Evolutionary conservation across 2,113 vertebrate species (phyloP), one percentile per base, ranked within the genome.

Genomic region (Platichthys stellatus): DNA sequence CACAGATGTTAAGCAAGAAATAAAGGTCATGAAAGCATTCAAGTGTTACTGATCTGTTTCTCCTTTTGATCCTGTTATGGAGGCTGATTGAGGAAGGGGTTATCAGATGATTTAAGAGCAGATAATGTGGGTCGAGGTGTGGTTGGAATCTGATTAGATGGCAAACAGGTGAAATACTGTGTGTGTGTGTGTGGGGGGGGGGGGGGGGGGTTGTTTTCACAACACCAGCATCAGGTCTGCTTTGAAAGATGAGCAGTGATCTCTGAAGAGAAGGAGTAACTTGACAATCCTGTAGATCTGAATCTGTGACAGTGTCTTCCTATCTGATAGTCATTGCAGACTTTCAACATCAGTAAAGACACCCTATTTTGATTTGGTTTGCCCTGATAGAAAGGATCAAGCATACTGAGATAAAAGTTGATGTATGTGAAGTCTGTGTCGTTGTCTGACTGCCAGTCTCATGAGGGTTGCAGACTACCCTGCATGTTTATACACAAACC

Each of bases 31-130:
- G 57, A 62, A 76, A 83, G 85, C 80, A 82, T 78, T 81, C 65
- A 86, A 89, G 78, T 93, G 90, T 90, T 83, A 89, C 91, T 92
- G 88, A 89, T 92, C 87, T 89, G 76, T 90, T 88, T 82, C 72
- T 65, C 63, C 90, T 90, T 93, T 89, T 91, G 84, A 91, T 89
- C 80, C 61, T 59, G 74, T 75, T 84, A 93, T 91, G 77, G 78
- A 82, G 91, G 91, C 75, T 89, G 85, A 89, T 84, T 72, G 88
- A 83, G 85, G 61, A 79, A 69, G 76, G 63, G 83, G 83, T 91
- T 83, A 89, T 92, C 91, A 86, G 87, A 89, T 88, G 80, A 88
- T 87, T 75, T 73, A 60, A 78, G 70, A 58, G 61, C 82, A 82
- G 87, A 88, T 90, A 82, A 80, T 71, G 64, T 26, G 4, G 45